A percentile compares a stretch with the other conserved stretches of the same genome.
phyloP scores from a whole-genome alignment of 2,113 vertebrate species.

The Proteles cristata region DNA sequence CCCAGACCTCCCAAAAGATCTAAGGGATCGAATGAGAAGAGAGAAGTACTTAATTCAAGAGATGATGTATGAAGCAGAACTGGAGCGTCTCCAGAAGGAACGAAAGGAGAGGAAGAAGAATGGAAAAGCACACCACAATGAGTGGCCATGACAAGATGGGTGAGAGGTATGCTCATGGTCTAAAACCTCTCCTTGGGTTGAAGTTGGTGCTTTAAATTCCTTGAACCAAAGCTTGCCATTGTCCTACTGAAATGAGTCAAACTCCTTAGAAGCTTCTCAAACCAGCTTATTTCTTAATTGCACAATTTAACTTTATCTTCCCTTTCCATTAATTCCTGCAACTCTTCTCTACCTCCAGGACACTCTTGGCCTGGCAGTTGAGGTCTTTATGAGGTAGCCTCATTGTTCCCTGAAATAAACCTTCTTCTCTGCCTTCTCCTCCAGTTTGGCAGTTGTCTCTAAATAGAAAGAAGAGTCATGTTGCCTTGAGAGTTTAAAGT shows the following conservation, averaged over 20 bases:
- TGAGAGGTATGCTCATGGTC: neutral
- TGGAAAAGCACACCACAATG: conserved; percentile 91
- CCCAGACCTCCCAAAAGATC: conserved; percentile 97
- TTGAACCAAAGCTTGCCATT: neutral
- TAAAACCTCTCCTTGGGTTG: neutral
- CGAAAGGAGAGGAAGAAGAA: conserved; percentile 93
- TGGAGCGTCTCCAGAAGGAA: conserved; percentile 95
- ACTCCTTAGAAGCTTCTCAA: neutral
- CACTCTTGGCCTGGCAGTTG: neutral
- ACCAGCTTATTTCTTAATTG: neutral
- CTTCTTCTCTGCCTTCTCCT: neutral
- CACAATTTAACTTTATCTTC: neutral
- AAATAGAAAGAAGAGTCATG: neutral
- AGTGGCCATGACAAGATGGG: conserved; percentile 91
- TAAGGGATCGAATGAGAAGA: conserved; percentile 96
- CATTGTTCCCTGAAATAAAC: neutral
- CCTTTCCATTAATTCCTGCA: neutral
- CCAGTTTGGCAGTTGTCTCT: neutral
- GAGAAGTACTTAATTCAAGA: conserved; percentile 99
- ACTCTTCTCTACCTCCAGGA: neutral
- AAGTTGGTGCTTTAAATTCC: fast-evolving
- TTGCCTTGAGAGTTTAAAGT: neutral
- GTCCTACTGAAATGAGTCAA: neutral
- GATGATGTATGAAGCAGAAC: conserved; percentile 98
- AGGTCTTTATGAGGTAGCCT: neutral